Conservation (phyloP, 2,888 invertebrate species). For the Chromoteleia sp. region DNA sequence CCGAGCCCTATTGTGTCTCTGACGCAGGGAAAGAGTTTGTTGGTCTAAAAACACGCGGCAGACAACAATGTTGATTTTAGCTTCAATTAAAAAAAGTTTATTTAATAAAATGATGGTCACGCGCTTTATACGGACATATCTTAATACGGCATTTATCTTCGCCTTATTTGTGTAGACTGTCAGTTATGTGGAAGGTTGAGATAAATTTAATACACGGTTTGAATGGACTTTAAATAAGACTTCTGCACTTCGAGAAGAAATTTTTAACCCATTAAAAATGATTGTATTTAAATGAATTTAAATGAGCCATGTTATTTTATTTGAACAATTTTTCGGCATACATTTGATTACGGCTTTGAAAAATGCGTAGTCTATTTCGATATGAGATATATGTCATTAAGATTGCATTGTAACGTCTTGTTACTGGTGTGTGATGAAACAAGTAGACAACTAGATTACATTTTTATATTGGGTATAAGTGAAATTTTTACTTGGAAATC, state of each 20-base stretch:
- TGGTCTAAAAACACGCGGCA: constrained; percentile 28
- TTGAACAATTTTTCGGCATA: not conserved
- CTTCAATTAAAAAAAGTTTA: constrained; percentile 3
- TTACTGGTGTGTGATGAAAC: not conserved
- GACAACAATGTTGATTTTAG: constrained; percentile 44
- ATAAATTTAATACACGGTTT: constrained; percentile 19
- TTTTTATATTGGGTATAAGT: not conserved
- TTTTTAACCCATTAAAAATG: constrained; percentile 21
- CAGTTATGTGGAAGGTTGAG: constrained; percentile 36
- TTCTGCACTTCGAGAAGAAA: not conserved
- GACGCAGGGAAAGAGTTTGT: constrained; percentile 15
- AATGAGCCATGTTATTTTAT: constrained; percentile 23
- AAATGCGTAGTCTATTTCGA: not conserved
- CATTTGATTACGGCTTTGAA: constrained; percentile 3
- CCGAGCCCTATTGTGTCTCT: constrained; percentile 3
- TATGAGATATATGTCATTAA: not conserved
- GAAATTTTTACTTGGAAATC: not conserved
- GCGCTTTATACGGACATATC: constrained; percentile 18
- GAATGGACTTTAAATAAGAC: constrained; percentile 19
- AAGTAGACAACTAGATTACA: not conserved
- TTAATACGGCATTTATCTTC: too few species aligned
- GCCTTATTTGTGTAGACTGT: constrained; percentile 26
- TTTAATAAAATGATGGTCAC: constrained; percentile 15
- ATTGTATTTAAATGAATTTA: constrained; percentile 36
- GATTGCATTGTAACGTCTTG: not conserved